Base-by-base conservation (phyloP, 2,888 invertebrate species). In the Griposia aprilina region DNA sequence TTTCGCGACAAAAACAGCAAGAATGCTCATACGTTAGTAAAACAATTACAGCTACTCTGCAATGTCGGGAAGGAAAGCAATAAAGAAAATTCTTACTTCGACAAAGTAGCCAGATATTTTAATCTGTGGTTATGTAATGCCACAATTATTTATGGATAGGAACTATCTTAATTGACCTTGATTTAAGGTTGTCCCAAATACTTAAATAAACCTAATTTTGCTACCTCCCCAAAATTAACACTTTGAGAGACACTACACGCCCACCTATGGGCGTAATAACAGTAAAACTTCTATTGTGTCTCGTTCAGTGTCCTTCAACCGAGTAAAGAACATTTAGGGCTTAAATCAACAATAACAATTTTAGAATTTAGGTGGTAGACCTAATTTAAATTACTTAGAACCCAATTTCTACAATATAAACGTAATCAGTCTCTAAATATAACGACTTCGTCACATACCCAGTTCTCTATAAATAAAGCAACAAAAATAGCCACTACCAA, bases 401-500 rank as follows among this genome's bases (percentile, higher is more conserved):
- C n/a, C n/a, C 1, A 72, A 78, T 72, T 6, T 52, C 36, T 71
- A 57, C 13, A 66, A 60, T 68, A 69, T 59, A n/a, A 17, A 41
- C 72, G 48, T 82, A 60, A 69, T 17, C 26, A 80, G 17, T 36
- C 20, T 48, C 59, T 41, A 78, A 78, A 72, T 73, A 50, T 55
- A 76, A 8, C 20, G 52, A 73, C 23, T 70, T 52, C 66, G 74
- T 59, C 70, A 72, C 62, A 52, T 23, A 5, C 30, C 30, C n/a
- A 50, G 30, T 63, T 48, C 7, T 57, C 79, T 59, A 2, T 8
- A 80, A 72, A 80, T 84, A 83, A 67, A 80, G 1, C 48, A 17
- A 62, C 66, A 11, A 30, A 76, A 73, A 80, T 84, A 77, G 71
- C 13, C 5, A 0, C 15, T 11, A 60, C 41, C 26, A 65, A 17